Base-by-base conservation (phyloP, 2,888 invertebrate genomes). In the Aspidiotus destructor region DNA sequence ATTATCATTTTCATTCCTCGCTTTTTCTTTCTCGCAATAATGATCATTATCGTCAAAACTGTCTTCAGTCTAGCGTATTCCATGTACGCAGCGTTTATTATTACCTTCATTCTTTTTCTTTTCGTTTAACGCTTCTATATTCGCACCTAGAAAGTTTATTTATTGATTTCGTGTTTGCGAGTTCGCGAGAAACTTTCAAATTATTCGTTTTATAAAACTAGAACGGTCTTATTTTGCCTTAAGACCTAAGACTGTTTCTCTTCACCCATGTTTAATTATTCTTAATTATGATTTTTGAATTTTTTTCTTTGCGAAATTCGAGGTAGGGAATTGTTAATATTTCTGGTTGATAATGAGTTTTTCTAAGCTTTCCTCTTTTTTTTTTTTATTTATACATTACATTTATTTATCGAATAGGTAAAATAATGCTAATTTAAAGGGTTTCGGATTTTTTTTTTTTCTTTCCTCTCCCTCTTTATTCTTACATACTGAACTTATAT, bases 381-480 rank as follows among this genome's bases (percentile, higher is more conserved):
- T 62, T 62, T 63, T 63, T 54, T 63, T 16, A n/a, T 41, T 41
- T 41, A 11, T 63, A 41, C 41, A 13, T 63, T 63, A 57, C 16
- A 54, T 54, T 53, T 53, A 63, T 63, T 41, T 53, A 63, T 54
- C 54, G 54, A 28, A 28, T 28, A 28, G 28, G 28, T 28, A 48
- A 53, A 53, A 65, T 65, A 65, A 65, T 57, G 65, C 65, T 65
- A 65, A 65, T 65, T 54, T 63, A 54, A 57, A 44, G 65, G 65
- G 55, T 55, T 65, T 65, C 57, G 65, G 65, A 55, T 65, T 65
- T 28, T 65, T 42, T 57, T 65, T 65, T 61, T 65, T 57, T 54
- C 13, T 63, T 41, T 48, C n/a, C n/a, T 48, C n/a, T 6, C 48
- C 6, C 48, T 48, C n/a, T 48, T 48, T 48, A 13, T 48, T 65